Base-by-base conservation (phyloP, 2,113 vertebrate species). In the Prunella fulvescens region DNA sequence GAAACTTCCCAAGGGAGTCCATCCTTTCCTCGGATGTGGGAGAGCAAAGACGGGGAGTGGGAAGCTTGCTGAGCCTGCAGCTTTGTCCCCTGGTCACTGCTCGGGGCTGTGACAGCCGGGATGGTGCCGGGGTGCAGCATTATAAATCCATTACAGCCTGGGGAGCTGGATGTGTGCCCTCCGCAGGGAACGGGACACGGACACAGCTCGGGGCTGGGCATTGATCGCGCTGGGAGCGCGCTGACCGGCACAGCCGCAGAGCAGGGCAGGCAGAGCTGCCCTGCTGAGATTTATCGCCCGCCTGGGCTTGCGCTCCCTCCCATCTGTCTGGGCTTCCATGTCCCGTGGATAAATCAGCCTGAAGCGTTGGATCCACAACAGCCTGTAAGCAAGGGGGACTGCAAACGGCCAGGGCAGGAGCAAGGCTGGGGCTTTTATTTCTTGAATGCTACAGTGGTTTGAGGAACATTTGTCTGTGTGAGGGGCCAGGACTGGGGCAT, bases 151-250 rank as follows among this genome's bases (percentile, higher is more conserved):
- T 37, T 37, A 37, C 37, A 37, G 4, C 22, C 40, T 5, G 10
- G 26, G 22, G 50, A 56, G 23, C 29, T 6, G 31, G 11, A 20
- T 14, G 22, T 33, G 22, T 8, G 26, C 64, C n/a, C 53, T 65
- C 26, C 39, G 18, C 24, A 1, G 29, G 24, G n/a, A 78, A 12
- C 0, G 25, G 61, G 64, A 26, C 25, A 13, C 0, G 12, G 47
- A 53, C 47, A 39, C 24, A 17, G 76, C 71, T 40, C 2, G 2
- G n/a, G 50, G 58, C 16, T 45, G 0, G 4, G 79, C 65, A 7
- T 16, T 29, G 12, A 3, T 19, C 74, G 51, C 9, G 0, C 81
- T 28, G 86, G 81, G 95, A 78, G 9, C 9, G 1, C 0, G 3
- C 47, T 37, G 76, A 18, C 37, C 74, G 26, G 71, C 88, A 40